phyloP scores from a whole-genome alignment of 2,888 invertebrate species.

The Epinotia brunnichana region DNA sequence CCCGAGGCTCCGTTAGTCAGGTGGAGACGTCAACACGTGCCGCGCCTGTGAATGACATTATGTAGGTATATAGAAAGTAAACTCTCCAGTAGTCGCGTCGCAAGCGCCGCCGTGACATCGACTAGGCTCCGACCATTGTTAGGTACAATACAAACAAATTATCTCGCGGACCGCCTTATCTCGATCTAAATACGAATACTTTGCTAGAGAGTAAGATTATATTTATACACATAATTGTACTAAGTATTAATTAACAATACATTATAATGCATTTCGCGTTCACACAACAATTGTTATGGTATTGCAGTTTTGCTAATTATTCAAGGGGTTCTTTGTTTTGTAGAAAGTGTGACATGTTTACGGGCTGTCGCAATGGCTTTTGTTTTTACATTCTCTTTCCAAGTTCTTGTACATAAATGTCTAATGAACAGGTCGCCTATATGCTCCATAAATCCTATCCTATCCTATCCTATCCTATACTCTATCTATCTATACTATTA shows the following conservation, averaged over 20 bases:
- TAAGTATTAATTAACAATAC: constrained; percentile 28
- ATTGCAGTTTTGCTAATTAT: constrained; percentile 53
- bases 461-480: too few relatives aligned
- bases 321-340: constrained; percentile 50
- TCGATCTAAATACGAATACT: constrained; percentile 37
- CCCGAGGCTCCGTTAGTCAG: constrained; percentile 66
- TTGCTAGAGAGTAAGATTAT: constrained; percentile 37
- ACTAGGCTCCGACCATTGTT: constrained; percentile 57
- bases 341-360: constrained; percentile 51
- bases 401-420: constrained; percentile 8
- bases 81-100: constrained; percentile 68
- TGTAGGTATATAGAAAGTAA: constrained; percentile 68
- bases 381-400: constrained; percentile 7
- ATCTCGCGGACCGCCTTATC: constrained; percentile 41
- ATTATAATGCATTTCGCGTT: constrained; percentile 14
- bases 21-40: constrained; percentile 66
- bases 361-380: constrained; percentile 5
- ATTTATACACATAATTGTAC: constrained; percentile 30
- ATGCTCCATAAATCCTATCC: constrained; percentile 1
- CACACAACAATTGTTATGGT: constrained; percentile 46
- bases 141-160: constrained; percentile 54
- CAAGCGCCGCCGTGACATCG: constrained; percentile 52
- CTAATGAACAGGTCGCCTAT: background rate
- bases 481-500: too few relatives aligned
- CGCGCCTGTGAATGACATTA: constrained; percentile 69